These are phyloP conservation scores for Clusia tigrina DNA, from an alignment of 2,888 invertebrate species.

Conservation along the genomic window DNA sequence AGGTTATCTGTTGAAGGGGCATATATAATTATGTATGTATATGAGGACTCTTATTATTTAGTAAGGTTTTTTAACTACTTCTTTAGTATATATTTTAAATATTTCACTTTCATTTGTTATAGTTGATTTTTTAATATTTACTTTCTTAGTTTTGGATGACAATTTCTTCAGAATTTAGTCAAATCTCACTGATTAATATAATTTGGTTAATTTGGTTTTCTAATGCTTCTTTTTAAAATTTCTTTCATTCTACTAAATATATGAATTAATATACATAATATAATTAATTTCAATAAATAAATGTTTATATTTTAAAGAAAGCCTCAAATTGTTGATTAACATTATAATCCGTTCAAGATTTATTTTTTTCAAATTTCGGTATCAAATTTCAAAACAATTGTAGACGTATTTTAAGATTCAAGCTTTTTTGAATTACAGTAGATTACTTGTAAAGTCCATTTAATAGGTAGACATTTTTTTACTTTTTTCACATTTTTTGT, in stretches of 20 bases:
- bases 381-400: constrained; percentile 1
- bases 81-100: no score
- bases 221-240: background rate
- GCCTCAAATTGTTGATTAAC: background rate
- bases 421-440: background rate
- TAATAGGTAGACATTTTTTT: constrained; percentile 15
- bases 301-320: constrained; percentile 22
- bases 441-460: constrained; percentile 13
- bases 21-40: no score
- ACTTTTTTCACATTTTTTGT: no score
- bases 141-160: no score
- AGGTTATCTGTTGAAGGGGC: no score
- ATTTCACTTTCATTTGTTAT: no score
- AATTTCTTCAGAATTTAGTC: no score
- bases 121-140: no score
- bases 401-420: background rate
- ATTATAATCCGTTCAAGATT: constrained; percentile 8
- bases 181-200: no score
- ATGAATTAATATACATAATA: constrained; percentile 26
- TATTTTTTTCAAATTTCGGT: constrained; percentile 16
- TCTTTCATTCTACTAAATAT: constrained; percentile 11
- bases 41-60: no score
- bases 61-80: no score
- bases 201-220: no score
- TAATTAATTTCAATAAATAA: constrained; percentile 22